phyloP scores from a whole-genome alignment of 64 coral and sea anemone species.

The Dendronephthya gigantea region DNA sequence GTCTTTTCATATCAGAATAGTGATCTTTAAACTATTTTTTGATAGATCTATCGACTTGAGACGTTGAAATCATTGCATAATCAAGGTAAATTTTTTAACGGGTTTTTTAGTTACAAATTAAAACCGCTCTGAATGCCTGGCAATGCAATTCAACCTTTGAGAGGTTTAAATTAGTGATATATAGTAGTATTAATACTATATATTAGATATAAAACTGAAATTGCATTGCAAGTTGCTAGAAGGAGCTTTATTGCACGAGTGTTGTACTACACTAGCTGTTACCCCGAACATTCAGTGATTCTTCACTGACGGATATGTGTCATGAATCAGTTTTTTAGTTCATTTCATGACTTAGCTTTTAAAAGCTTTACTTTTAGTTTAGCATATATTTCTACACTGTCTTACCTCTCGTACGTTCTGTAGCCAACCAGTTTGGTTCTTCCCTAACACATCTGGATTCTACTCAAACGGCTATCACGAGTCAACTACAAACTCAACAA shows the following conservation, averaged over 20 bases:
- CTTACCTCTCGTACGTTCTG: not conserved
- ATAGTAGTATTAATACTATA: no score
- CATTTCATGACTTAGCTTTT: no score
- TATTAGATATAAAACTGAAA: no score
- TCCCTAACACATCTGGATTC: slow-evolving; percentile 62
- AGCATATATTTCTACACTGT: not conserved
- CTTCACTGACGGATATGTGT: no score
- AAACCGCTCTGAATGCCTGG: not conserved
- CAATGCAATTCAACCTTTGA: not conserved
- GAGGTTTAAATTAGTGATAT: no score
- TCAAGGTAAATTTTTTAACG: slow-evolving; percentile 67
- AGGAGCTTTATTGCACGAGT: no score
- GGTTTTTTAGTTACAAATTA: no score
- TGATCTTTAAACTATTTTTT: slow-evolving; percentile 15
- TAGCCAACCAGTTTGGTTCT: slow-evolving; percentile 86
- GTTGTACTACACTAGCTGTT: no score
- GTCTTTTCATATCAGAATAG: not conserved
- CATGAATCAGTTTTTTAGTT: no score
- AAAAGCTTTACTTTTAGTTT: no score
- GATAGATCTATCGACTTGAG: slow-evolving; percentile 82
- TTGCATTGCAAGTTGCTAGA: no score
- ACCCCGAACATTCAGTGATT: no score
- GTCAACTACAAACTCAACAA: slow-evolving; percentile 54
- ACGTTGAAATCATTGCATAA: slow-evolving; percentile 75
- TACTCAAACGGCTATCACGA: slow-evolving; percentile 51